Base-by-base conservation (phyloP, 2,888 invertebrate species). In the Kuschelorhynchus macadamiae region DNA sequence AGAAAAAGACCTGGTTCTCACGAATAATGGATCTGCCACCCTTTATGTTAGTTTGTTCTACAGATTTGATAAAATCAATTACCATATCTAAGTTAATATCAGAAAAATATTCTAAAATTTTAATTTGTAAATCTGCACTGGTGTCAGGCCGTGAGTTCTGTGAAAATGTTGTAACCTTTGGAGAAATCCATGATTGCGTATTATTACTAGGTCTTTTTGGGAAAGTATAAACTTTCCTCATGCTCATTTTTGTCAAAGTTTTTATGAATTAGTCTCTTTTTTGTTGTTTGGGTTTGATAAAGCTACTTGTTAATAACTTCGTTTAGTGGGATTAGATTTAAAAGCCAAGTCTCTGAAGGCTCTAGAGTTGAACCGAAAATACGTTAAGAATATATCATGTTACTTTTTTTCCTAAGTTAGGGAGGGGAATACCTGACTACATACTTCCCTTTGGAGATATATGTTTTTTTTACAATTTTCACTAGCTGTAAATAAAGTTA, bases 401-500 rank as follows among this genome's bases (percentile, higher is more conserved):
- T 17, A 5, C 2, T 17, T 17, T 17, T 7, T 5, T 42, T 4
- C 16, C 16, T 14, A 7, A 17, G 9, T 2, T 17, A 8, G 42
- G 42, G 42, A 16, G 16, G 4, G 8, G 16, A 14, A 5, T 14
- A 2, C 8, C 1, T 42, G 14, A 17, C 8, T 3, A 42, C 42
- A 42, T 4, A 42, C 2, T 42, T 16, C 1, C 17, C 17, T 17
- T 17, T 12, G 11, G 14, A 3, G 5, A 11, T 42, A 11, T 42
- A 42, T 7, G 42, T 16, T 42, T 42, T 42, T n/a, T 42, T 17
- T 42, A 42, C 42, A 42, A 2, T 7, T 42, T 42, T 42, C 42
- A 17, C 17, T 42, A 16, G 42, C 42, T 42, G 8, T 3, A 42
- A 42, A 42, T 14, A 42, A 42, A 3, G 42, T 14, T 14, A 42